A percentile compares a stretch with the other conserved stretches of the same genome.
phyloP scores from a whole-genome alignment of 2,113 vertebrate genomes.

The Acanthochromis polyacanthus region DNA sequence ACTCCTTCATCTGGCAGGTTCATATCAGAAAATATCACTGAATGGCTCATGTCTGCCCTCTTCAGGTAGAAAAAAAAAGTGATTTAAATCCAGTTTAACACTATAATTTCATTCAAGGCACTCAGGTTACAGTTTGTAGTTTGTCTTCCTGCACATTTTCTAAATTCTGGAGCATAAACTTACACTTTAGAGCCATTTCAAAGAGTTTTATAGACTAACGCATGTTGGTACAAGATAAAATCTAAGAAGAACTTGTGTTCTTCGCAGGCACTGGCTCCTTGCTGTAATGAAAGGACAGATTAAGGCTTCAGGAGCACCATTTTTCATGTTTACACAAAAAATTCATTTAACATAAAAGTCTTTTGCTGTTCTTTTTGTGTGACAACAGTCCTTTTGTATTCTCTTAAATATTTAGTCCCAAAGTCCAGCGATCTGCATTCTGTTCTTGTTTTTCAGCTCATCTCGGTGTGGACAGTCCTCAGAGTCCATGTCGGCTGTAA shows the following conservation, averaged over 20 bases:
- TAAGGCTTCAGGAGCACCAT: slow-evolving; percentile 22
- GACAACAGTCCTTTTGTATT: too few species aligned
- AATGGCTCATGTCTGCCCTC: slow-evolving; percentile 49
- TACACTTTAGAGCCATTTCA: background rate
- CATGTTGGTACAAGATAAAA: background rate
- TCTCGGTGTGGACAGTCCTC: background rate
- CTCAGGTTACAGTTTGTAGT: slow-evolving; percentile 38
- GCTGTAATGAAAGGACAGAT: slow-evolving; percentile 10
- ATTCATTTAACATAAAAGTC: background rate
- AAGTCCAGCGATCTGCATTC: background rate
- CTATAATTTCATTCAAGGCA: slow-evolving; percentile 36
- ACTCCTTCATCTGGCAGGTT: too few species aligned
- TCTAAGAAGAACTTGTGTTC: slow-evolving; percentile 3
- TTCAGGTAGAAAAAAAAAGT: slow-evolving; percentile 32
- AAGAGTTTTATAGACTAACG: slow-evolving; percentile 1
- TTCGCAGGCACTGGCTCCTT: slow-evolving; percentile 10
- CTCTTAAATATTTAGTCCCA: too few species aligned
- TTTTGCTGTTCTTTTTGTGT: background rate
- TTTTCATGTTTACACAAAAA: background rate
- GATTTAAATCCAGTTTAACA: background rate
- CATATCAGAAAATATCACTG: background rate
- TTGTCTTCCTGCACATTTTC: slow-evolving; percentile 23
- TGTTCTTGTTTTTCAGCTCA: slow-evolving; percentile 1
- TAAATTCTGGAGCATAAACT: slow-evolving; percentile 13
- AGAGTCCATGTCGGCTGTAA: slow-evolving; percentile 11